Percentiles rank a stretch among this genome's conserved stretches.
Conservation (phyloP, 2,797 vertebrate species). For the Balearica regulorum region DNA sequence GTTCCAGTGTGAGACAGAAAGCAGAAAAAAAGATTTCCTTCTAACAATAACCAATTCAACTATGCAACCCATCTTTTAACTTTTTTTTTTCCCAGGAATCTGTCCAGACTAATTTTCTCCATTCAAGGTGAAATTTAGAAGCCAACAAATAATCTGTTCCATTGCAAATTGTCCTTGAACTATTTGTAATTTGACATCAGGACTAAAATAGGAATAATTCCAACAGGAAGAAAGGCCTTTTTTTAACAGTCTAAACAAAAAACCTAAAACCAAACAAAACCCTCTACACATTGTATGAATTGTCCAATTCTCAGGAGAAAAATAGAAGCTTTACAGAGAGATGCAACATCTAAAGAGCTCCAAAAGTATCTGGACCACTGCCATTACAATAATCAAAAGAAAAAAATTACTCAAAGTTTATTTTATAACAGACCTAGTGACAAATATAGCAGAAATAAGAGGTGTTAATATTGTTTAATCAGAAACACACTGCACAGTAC, state of each 20-base stretch:
- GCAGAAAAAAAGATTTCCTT: neutral
- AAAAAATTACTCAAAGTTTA: neutral
- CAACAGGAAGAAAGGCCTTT: neutral
- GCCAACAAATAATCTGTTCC: neutral
- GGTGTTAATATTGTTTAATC: neutral
- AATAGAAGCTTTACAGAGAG: neutral
- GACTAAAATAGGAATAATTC: neutral
- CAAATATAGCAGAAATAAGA: conserved; percentile 16
- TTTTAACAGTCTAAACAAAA: neutral
- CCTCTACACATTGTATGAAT: neutral
- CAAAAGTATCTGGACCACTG: neutral
- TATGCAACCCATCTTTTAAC: neutral
- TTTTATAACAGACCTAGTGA: neutral
- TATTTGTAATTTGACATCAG: neutral
- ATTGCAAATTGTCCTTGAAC: conserved; percentile 21
- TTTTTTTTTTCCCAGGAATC: neutral
- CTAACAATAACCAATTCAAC: neutral
- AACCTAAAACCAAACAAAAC: neutral
- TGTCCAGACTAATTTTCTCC: neutral
- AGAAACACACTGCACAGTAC: neutral
- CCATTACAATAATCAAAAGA: neutral
- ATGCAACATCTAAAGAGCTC: neutral
- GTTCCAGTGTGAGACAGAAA: neutral
- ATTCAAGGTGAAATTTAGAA: neutral
- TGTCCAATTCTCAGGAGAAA: neutral